These are phyloP conservation scores for Phylloscopus collybita DNA, from an alignment of 2,797 vertebrate genomes.

Conservation along the genomic window DNA sequence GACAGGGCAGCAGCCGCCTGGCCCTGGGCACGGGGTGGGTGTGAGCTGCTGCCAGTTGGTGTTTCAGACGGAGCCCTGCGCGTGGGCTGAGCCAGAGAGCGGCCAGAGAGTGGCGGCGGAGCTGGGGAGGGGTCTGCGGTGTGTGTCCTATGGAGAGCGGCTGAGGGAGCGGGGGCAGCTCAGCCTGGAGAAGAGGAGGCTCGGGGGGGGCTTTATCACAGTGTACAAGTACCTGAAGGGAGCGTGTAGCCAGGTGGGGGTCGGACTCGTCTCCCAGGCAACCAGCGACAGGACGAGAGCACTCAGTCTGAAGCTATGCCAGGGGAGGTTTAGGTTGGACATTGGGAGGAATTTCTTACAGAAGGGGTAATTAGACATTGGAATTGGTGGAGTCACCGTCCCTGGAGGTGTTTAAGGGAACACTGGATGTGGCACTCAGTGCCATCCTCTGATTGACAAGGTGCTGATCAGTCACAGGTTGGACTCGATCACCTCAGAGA, in stretches of 20 bases:
- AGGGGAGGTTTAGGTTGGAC: background rate
- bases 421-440: background rate
- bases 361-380: fast-evolving
- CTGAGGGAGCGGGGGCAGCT: background rate
- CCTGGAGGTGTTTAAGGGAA: background rate
- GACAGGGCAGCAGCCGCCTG: background rate
- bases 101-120: background rate
- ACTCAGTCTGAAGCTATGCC: fast-evolving
- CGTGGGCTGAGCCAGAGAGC: background rate
- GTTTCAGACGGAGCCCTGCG: background rate
- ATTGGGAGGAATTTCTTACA: background rate
- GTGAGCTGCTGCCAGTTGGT: background rate
- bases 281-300: background rate
- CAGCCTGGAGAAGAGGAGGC: background rate
- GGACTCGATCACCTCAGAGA: background rate
- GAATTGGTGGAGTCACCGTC: background rate
- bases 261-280: background rate
- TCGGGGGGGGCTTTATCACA: fast-evolving
- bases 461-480: background rate
- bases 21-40: background rate
- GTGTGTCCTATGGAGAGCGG: background rate
- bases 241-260: fast-evolving
- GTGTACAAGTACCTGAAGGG: fast-evolving
- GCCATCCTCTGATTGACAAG: background rate
- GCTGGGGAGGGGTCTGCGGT: background rate